Conservation (phyloP, 2,797 vertebrate genomes). For the Tragelaphus oryx region DNA sequence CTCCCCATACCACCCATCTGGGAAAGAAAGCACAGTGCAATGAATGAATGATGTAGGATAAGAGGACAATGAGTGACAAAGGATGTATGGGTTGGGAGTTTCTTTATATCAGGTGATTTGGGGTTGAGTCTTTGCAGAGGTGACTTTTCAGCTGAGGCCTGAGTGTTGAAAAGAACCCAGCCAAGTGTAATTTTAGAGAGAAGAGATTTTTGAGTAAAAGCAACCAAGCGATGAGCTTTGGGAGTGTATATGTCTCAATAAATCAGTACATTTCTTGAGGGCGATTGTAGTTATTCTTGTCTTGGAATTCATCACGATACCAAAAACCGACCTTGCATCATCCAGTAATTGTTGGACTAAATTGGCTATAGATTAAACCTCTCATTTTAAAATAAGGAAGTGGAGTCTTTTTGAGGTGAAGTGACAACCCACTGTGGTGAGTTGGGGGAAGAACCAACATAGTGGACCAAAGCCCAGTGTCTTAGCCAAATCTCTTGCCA, state of each 20-base stretch:
- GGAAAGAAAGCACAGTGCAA: no score
- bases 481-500: not conserved
- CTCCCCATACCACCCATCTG: no score
- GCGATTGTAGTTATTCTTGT: not conserved
- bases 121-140: not conserved
- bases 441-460: not conserved
- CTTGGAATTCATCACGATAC: not conserved
- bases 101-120: not conserved
- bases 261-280: not conserved
- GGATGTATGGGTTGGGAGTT: not conserved
- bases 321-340: rapidly evolving
- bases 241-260: not conserved
- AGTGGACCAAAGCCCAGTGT: not conserved
- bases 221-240: not conserved
- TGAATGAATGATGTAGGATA: no score
- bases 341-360: not conserved
- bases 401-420: not conserved
- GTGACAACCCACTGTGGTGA: not conserved
- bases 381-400: not conserved
- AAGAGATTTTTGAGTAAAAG: not conserved
- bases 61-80: not conserved
- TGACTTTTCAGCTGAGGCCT: not conserved
- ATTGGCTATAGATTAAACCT: not conserved
- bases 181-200: not conserved
- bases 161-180: not conserved